phyloP scores from a whole-genome alignment of 2,888 invertebrate species.

The Choristoneura rosaceana region DNA sequence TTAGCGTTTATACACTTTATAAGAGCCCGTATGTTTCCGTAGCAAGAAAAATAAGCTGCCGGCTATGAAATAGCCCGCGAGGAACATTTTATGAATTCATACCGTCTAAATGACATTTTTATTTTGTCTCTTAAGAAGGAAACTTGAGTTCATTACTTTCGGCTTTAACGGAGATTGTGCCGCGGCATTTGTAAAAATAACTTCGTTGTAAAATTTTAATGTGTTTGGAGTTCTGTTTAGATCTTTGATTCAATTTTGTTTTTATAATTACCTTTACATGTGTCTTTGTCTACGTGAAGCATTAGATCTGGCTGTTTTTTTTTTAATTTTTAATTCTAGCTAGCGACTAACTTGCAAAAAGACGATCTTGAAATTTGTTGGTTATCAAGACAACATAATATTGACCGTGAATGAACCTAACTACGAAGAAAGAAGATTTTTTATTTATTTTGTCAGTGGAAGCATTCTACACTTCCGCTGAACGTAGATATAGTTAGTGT shows the following conservation, averaged over 20 bases:
- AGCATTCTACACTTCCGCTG: too few species aligned
- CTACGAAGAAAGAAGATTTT: too few species aligned
- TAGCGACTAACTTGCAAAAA: too few species aligned
- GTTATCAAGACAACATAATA: too few species aligned
- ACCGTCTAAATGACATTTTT: constrained; percentile 70
- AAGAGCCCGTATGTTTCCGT: constrained; percentile 48
- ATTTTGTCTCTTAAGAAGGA: constrained; percentile 68
- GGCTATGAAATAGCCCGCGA: constrained; percentile 63
- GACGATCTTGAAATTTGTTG: too few species aligned
- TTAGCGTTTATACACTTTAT: neutral
- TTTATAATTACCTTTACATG: too few species aligned
- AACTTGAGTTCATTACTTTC: constrained; percentile 61
- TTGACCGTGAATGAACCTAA: too few species aligned
- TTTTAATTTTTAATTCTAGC: too few species aligned
- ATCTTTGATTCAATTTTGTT: neutral
- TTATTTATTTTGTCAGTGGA: too few species aligned
- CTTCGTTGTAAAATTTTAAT: constrained; percentile 12
- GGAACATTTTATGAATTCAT: constrained; percentile 74
- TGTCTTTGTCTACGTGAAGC: too few species aligned
- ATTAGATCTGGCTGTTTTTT: too few species aligned
- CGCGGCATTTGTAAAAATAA: constrained; percentile 21
- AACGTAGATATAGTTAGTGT: too few species aligned
- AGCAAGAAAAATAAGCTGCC: constrained; percentile 61
- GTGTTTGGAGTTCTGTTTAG: constrained; percentile 4
- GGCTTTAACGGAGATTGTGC: constrained; percentile 51